Percentiles rank a stretch among this genome's conserved stretches.
phyloP scores from a whole-genome alignment of 2,797 vertebrate species.

The Cyprinella venusta region DNA sequence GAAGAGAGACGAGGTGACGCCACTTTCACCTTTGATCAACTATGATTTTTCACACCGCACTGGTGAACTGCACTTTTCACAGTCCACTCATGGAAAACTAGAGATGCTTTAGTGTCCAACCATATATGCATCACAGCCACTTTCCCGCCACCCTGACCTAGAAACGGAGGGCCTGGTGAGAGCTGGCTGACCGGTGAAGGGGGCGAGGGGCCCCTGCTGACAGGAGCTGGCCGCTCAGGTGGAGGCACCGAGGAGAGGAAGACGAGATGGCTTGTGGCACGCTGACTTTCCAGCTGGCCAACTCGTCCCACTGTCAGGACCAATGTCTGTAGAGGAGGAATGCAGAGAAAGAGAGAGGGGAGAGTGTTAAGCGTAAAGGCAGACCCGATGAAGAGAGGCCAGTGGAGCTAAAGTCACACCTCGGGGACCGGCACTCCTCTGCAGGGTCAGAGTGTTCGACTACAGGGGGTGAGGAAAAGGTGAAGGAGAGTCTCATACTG shows the following conservation, averaged over 20 bases:
- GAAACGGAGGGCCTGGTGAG: constrained; percentile 51
- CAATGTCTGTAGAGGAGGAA: constrained; percentile 50
- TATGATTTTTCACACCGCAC: constrained; percentile 47
- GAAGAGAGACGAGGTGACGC: constrained; percentile 29
- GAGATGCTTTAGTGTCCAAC: constrained; percentile 54
- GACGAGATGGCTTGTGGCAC: constrained; percentile 66
- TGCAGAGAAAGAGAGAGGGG: constrained; percentile 3
- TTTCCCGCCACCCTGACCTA: constrained; percentile 61
- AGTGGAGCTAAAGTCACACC: constrained; percentile 28
- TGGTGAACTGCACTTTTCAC: constrained; percentile 58
- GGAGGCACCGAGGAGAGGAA: constrained; percentile 43
- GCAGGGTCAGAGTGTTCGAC: constrained; percentile 31
- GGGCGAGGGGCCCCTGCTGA: constrained; percentile 44
- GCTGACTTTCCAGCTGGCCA: constrained; percentile 55
- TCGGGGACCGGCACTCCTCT: constrained; percentile 20
- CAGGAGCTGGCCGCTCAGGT: constrained; percentile 62
- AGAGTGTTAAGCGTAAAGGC: constrained; percentile 16
- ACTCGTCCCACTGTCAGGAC: constrained; percentile 57
- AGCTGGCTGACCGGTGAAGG: constrained; percentile 41
- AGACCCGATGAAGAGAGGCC: background rate
- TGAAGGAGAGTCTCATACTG: constrained; percentile 11
- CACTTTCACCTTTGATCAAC: constrained; percentile 57
- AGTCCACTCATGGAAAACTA: constrained; percentile 39
- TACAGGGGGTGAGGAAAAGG: constrained; percentile 21
- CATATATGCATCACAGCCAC: constrained; percentile 60